Evolutionary conservation across 2,888 invertebrate species (phyloP), one percentile per base, ranked within the genome.

Genomic region (Muscina levida): DNA sequence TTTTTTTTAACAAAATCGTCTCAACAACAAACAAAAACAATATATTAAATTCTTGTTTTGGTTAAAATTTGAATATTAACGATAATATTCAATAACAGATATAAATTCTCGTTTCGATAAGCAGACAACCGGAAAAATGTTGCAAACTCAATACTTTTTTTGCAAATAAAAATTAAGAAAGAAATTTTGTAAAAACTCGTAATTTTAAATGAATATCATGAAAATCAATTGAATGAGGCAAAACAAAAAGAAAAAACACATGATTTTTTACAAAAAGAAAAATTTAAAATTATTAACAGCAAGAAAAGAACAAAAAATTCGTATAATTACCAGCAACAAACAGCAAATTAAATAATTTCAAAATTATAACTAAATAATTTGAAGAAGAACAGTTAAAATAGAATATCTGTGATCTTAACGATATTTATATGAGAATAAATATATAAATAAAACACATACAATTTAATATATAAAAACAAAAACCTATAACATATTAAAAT

Each of bases 371-470:
- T 15, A 79, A 74, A 67, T 42, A 48, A 65, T 71, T 78, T 56
- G 65, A 66, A 82, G 76, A 82, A 79, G 74, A 77, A 83, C 77
- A 84, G 83, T 79, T 86, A 85, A 89, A 87, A 89, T 89, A 90
- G 89, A 88, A 90, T 89, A 90, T 90, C 90, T 90, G 90, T 90
- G 90, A 90, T 89, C 90, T 89, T 89, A 90, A 88, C 88, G 88
- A 89, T 89, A 90, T 90, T 89, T 88, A 87, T 85, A 84, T 79
- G 67, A 85, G 87, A 85, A 85, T 84, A 84, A 31, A 31, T 31
- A 5, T 31, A 31, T 31, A 31, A 84, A 82, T 77, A 85, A 62
- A 22, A 70, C 46, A 79, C 83, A 71, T 59, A 53, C 53, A 62
- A 83, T 83, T 79, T 72, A 77, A 72, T n/a, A n/a, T n/a, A 39